phyloP scores from a whole-genome alignment of 2,888 invertebrate species.

The Acanthosepion esculentum region DNA sequence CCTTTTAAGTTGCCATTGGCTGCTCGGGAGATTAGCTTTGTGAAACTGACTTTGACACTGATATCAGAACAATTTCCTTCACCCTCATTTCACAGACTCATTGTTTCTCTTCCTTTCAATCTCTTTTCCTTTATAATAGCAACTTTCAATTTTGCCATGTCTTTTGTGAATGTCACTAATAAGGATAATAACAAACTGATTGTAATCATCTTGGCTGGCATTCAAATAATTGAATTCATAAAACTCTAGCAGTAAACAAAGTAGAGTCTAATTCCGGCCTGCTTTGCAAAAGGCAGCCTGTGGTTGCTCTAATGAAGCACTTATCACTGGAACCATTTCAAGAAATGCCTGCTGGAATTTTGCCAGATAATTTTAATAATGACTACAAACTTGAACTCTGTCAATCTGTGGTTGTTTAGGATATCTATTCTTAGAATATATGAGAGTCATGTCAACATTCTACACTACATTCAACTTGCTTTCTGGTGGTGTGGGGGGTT shows the following conservation, averaged over 20 bases:
- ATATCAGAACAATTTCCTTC: too few species aligned
- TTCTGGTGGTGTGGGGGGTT: not conserved
- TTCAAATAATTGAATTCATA: slow-evolving; percentile 9
- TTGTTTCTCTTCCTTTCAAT: not conserved
- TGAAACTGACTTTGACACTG: too few species aligned
- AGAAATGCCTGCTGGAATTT: not conserved
- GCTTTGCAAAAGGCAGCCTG: not conserved
- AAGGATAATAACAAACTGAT: slow-evolving; percentile 20
- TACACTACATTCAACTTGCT: not conserved
- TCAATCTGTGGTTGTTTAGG: not conserved
- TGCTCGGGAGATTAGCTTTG: too few species aligned
- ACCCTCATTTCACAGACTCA: not conserved
- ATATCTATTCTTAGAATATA: not conserved
- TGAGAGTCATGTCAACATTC: not conserved
- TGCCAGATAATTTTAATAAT: not conserved
- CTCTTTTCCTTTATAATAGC: not conserved
- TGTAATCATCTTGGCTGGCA: slow-evolving; percentile 8
- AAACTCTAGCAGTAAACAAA: not conserved
- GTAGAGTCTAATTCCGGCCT: slow-evolving; percentile 4
- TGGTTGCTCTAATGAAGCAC: slow-evolving; percentile 20
- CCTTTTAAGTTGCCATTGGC: too few species aligned
- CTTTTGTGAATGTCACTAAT: slow-evolving; percentile 33
- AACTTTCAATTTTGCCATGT: not conserved
- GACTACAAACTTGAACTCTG: not conserved
- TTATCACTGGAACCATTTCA: slow-evolving; percentile 22